Percentiles rank a stretch among this genome's conserved stretches.
These are phyloP conservation scores for Agriopis marginaria DNA, from an alignment of 2,888 invertebrate genomes.

Conservation along the genomic window DNA sequence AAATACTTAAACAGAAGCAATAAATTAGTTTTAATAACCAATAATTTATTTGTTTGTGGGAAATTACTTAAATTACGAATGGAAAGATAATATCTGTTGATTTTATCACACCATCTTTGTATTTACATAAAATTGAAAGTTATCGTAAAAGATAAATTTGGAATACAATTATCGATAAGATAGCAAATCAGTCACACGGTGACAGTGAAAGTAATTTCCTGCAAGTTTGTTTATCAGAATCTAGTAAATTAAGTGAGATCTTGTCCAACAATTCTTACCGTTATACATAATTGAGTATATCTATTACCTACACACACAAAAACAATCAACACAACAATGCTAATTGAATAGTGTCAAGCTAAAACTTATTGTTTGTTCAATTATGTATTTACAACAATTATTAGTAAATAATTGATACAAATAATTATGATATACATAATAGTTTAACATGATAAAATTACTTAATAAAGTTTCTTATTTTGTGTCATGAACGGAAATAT, in stretches of 20 bases:
- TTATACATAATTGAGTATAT: neutral
- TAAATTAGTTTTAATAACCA: slow-evolving; percentile 15
- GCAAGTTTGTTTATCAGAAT: slow-evolving; percentile 5
- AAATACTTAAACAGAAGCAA: slow-evolving; percentile 5
- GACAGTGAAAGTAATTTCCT: slow-evolving; percentile 28
- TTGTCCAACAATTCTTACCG: neutral
- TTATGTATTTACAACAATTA: too few relatives aligned
- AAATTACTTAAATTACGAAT: slow-evolving; percentile 22
- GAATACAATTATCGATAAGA: slow-evolving; percentile 26
- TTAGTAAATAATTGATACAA: too few relatives aligned
- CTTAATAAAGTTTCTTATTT: neutral
- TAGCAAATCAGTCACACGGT: slow-evolving; percentile 21
- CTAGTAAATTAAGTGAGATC: neutral
- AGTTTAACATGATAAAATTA: neutral
- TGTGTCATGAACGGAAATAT: slow-evolving; percentile 5
- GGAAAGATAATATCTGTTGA: slow-evolving; percentile 30
- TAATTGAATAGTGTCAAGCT: too few relatives aligned
- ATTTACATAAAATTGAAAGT: slow-evolving; percentile 37
- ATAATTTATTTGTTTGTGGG: slow-evolving; percentile 19
- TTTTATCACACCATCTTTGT: slow-evolving; percentile 26
- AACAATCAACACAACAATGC: neutral
- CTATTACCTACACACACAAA: neutral
- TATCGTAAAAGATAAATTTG: slow-evolving; percentile 19
- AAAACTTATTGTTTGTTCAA: too few relatives aligned
- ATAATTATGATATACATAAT: too few relatives aligned